These are phyloP conservation scores for Hoplias malabaricus DNA, from an alignment of 2,113 vertebrate genomes.

Conservation along the genomic window DNA sequence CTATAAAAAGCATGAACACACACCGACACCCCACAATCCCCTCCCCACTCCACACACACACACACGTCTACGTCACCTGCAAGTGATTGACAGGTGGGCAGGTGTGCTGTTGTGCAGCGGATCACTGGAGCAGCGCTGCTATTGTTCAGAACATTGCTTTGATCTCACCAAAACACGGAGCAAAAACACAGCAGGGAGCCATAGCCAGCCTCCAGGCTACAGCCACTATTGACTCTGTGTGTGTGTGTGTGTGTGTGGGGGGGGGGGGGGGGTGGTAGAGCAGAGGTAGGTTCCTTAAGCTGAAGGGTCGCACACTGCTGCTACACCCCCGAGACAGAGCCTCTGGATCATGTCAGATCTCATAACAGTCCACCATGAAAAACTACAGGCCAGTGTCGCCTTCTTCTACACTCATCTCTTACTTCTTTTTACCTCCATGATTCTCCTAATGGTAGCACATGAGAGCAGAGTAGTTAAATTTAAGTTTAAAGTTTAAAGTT, in stretches of 20 bases:
- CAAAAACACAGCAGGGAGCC: constrained; percentile 76
- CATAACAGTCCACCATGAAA: constrained; percentile 68
- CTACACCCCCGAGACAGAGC: constrained; percentile 32
- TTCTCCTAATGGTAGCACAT: neutral
- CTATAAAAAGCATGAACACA: neutral
- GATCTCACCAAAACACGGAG: constrained; percentile 82
- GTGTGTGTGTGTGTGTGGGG: constrained; percentile 26
- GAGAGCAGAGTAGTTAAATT: neutral
- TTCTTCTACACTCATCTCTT: neutral
- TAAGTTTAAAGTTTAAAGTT: no score
- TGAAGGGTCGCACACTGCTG: constrained; percentile 34
- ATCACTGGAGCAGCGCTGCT: constrained; percentile 72
- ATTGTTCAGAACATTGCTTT: constrained; percentile 86
- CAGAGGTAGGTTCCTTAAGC: constrained; percentile 49
- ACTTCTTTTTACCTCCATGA: constrained; percentile 16
- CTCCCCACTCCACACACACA: no score
- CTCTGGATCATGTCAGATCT: constrained; percentile 48
- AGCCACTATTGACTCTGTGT: constrained; percentile 68
- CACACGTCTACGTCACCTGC: constrained; percentile 54
- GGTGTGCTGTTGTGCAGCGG: constrained; percentile 80
- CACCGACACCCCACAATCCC: neutral
- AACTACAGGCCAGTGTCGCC: constrained; percentile 31
- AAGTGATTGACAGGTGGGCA: constrained; percentile 80
- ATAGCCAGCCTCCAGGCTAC: constrained; percentile 71
- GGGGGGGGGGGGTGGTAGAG: constrained; percentile 26